Base-by-base conservation (phyloP, 2,113 vertebrate species). In the Alexandromys fortis region DNA sequence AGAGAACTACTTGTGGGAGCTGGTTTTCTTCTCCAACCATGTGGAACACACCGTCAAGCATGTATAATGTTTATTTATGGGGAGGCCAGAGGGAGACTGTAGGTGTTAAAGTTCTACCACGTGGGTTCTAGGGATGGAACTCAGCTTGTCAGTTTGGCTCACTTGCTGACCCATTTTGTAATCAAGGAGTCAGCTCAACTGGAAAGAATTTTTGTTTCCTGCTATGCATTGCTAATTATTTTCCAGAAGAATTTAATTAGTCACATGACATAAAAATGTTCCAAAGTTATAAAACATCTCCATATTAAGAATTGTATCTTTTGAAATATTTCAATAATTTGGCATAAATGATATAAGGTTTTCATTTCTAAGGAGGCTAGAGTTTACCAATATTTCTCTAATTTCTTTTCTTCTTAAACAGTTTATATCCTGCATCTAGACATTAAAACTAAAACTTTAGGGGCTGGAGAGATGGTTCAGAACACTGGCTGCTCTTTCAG, bases 361-460 rank as follows among this genome's bases (percentile, higher is more conserved):
- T 93, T 63, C 49, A 79, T 82, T 92, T 92, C 19, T 95, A 94
- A 88, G 49, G 24, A 95, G 68, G 49, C 35, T 83, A 86, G 55
- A 82, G 16, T 89, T 89, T 85, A 92, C 47, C 8, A 81, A 47
- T 78, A 16, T 75, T 95, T 61, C 76, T 89, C 61, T 81, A 76
- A 61, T 68, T 85, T 19, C 49, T 19, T 65, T 89, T 70, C 42
- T 89, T 58, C 33, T 92, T 76, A 79, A 81, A 73, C 13, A 93
- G n/a, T 67, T 94, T 83, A 78, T 68, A 61, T 42, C 13, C 42
- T 89, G 17, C 70, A 92, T 35, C 38, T 4, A 86, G 65, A 52
- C 28, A 28, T 94, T 88, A 81, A 90, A n/a, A 91, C 55, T 49
- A 90, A 92, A 58, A 95, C 52, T 63, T 42, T 76, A 76, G 42